These are phyloP conservation scores for Glossophaga mutica DNA, from an alignment of 2,797 vertebrate genomes.

Conservation along the genomic window DNA sequence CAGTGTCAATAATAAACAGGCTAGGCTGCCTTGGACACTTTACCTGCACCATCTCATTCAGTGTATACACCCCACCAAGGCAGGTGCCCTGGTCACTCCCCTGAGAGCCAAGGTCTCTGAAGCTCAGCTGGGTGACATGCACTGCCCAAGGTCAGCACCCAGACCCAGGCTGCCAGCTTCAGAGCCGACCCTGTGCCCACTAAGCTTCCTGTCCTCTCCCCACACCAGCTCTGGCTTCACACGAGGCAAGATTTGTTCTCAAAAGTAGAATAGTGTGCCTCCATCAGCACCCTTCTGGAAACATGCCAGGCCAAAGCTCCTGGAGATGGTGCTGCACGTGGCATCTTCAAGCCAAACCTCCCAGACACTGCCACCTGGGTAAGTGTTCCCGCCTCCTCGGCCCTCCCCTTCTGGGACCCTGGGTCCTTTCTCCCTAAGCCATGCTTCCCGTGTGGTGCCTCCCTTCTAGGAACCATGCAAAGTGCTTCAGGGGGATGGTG, in stretches of 20 bases:
- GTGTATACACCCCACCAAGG: accelerated
- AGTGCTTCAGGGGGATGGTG: neutral
- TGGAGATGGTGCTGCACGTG: neutral
- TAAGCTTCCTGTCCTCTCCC: neutral
- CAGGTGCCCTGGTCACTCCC: neutral
- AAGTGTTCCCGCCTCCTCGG: neutral
- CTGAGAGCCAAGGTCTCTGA: neutral
- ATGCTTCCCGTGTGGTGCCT: accelerated
- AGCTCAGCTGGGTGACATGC: neutral
- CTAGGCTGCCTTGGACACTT: neutral
- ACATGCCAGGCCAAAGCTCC: neutral
- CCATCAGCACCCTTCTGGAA: neutral
- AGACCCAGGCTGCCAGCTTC: neutral
- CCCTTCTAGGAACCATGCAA: neutral
- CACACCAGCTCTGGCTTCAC: neutral
- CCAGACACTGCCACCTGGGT: accelerated
- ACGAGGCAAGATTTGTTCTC: neutral
- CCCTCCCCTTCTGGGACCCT: neutral
- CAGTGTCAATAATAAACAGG: neutral
- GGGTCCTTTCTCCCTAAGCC: neutral
- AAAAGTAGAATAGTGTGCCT: neutral
- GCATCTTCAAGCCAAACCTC: neutral
- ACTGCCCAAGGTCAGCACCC: neutral
- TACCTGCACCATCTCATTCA: neutral
- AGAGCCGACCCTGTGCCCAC: neutral